Percentiles rank a stretch among this genome's conserved stretches.
Evolutionary conservation across 2,797 vertebrate genomes (phyloP).

Genomic region (Lacerta agilis): DNA sequence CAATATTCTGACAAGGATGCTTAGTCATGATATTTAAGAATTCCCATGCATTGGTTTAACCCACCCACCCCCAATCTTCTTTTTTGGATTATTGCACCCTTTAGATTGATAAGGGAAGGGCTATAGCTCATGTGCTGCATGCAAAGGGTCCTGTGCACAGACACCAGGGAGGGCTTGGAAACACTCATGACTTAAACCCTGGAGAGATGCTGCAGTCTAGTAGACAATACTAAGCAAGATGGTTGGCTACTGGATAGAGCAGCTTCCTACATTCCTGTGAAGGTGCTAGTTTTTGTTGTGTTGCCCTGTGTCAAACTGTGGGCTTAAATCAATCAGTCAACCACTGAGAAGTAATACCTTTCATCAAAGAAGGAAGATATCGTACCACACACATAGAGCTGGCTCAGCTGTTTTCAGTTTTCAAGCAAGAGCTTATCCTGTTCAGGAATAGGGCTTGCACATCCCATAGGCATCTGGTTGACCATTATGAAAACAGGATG

Average conservation of each 20-base stretch:
- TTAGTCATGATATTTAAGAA: not conserved
- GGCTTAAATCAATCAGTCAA: not conserved
- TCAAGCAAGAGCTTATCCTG: not conserved
- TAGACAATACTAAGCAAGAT: not conserved
- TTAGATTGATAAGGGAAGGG: not conserved
- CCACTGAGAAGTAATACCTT: not conserved
- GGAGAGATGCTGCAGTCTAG: not conserved
- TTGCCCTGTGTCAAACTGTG: not conserved
- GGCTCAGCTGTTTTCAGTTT: not conserved
- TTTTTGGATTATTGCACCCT: not conserved
- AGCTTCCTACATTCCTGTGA: too few species aligned
- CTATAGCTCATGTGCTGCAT: not conserved
- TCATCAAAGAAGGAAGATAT: not conserved
- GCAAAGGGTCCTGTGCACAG: not conserved
- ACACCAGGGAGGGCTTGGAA: not conserved
- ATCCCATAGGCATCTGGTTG: too few species aligned
- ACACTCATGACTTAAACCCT: not conserved
- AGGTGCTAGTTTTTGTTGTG: not conserved
- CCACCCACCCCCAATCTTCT: not conserved
- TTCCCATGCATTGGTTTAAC: not conserved
- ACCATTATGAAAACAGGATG: too few species aligned
- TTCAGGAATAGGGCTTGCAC: not conserved
- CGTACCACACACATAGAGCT: not conserved
- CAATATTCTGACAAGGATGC: not conserved
- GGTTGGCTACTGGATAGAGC: too few species aligned